Conservation (phyloP, 2,113 vertebrate genomes). For the Pogonocichla stellata region DNA sequence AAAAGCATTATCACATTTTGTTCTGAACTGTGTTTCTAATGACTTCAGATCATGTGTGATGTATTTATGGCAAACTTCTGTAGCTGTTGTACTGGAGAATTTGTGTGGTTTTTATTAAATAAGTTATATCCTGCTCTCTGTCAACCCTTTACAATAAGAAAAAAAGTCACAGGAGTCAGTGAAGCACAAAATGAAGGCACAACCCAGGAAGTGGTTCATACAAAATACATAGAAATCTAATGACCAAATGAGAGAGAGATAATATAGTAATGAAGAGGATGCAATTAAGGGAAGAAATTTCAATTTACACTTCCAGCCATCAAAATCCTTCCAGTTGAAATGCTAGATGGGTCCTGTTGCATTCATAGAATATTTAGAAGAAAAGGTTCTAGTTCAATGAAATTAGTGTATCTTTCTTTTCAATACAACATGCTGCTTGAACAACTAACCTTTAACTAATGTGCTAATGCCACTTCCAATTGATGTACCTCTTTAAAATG, state of each 20-base stretch:
- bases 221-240: neutral
- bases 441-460: slow-evolving; percentile 64
- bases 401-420: neutral
- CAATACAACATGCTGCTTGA: neutral
- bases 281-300: neutral
- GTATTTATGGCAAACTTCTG: slow-evolving; percentile 1
- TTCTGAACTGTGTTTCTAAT: neutral
- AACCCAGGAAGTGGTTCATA: neutral
- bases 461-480: slow-evolving; percentile 59
- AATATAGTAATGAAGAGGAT: neutral
- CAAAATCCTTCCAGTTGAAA: neutral
- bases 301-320: neutral
- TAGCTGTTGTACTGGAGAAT: neutral
- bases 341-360: neutral
- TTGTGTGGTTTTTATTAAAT: slow-evolving; percentile 7
- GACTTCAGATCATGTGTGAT: slow-evolving; percentile 15
- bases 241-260: neutral
- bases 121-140: neutral
- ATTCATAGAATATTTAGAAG: neutral
- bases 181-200: neutral
- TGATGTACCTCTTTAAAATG: slow-evolving; percentile 46
- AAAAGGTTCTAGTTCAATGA: neutral
- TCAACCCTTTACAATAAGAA: neutral
- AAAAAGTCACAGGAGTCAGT: neutral
- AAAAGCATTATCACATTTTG: slow-evolving; percentile 25